Evolutionary conservation across 2,888 invertebrate genomes (phyloP).

Genomic region (Agrilus cyanescens): DNA sequence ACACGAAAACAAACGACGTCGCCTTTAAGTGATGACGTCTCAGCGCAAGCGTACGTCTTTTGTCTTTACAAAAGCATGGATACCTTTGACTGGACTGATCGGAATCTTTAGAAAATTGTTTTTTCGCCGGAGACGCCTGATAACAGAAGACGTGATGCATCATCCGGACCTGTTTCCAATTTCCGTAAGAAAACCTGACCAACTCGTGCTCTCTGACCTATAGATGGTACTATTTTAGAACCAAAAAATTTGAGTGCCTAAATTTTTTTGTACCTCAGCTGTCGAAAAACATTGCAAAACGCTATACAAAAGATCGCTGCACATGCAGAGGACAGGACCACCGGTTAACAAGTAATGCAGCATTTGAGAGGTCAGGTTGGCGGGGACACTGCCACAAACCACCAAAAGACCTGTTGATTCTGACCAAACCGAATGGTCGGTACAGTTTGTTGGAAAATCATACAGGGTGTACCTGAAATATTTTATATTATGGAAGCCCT

Average conservation of each 20-base stretch:
- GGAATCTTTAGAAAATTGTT: constrained; percentile 67
- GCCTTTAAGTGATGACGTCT: too few relatives aligned
- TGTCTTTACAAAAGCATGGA: too few relatives aligned
- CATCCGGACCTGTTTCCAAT: constrained; percentile 74
- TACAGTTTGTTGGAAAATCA: constrained; percentile 35
- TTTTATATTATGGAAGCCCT: background rate
- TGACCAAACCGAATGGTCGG: constrained; percentile 24
- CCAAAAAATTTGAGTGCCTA: background rate
- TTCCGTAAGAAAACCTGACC: constrained; percentile 71
- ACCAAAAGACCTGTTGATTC: constrained; percentile 46
- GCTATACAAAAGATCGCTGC: constrained; percentile 67
- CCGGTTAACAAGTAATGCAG: constrained; percentile 62
- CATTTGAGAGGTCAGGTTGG: constrained; percentile 51
- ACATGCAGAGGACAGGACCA: constrained; percentile 65
- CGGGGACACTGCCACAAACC: constrained; percentile 63
- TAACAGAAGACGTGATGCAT: constrained; percentile 84
- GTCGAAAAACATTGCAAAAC: constrained; percentile 72
- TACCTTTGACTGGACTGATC: constrained; percentile 38
- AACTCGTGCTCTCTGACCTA: constrained; percentile 71
- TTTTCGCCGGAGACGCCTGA: constrained; percentile 72
- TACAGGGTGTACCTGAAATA: constrained; percentile 51
- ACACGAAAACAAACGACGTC: too few relatives aligned
- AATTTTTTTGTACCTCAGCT: constrained; percentile 50
- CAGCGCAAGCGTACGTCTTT: too few relatives aligned
- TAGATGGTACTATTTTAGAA: background rate